A percentile compares a stretch with the other conserved stretches of the same genome.
These are phyloP conservation scores for Rhagium mordax DNA, from an alignment of 2,888 invertebrate genomes.

Conservation along the genomic window DNA sequence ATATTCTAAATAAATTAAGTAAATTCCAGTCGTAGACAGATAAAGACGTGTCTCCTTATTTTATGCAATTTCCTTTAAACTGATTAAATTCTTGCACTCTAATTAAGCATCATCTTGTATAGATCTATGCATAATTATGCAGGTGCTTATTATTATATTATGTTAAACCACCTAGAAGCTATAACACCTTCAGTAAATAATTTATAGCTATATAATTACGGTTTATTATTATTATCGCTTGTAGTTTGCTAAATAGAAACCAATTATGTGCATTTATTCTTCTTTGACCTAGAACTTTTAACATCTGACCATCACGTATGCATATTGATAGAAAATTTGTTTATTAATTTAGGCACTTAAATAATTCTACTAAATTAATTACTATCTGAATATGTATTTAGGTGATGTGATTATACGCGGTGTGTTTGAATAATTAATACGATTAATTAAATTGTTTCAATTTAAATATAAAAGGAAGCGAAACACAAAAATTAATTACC, in stretches of 20 bases:
- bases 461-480: too few relatives aligned
- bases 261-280: conserved; percentile 27
- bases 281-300: conserved; percentile 25
- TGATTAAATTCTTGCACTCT: background rate
- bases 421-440: background rate
- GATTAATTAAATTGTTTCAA: background rate
- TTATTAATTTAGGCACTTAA: background rate
- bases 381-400: background rate
- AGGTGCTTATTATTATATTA: conserved; percentile 29
- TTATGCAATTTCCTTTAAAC: background rate
- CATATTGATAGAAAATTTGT: background rate
- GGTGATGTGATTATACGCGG: background rate
- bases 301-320: background rate
- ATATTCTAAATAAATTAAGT: too few relatives aligned
- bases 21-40: too few relatives aligned
- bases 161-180: conserved; percentile 33
- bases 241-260: conserved; percentile 13
- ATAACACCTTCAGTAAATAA: conserved; percentile 37
- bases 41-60: too few relatives aligned
- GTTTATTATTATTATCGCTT: background rate
- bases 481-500: too few relatives aligned
- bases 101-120: background rate
- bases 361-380: too few relatives aligned
- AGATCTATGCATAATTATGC: background rate
- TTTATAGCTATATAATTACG: conserved; percentile 36